A percentile compares a stretch with the other conserved stretches of the same genome.
Evolutionary conservation across 1,140 invertebrate species (phyloP).

Genomic region (Bradysia coprophila): DNA sequence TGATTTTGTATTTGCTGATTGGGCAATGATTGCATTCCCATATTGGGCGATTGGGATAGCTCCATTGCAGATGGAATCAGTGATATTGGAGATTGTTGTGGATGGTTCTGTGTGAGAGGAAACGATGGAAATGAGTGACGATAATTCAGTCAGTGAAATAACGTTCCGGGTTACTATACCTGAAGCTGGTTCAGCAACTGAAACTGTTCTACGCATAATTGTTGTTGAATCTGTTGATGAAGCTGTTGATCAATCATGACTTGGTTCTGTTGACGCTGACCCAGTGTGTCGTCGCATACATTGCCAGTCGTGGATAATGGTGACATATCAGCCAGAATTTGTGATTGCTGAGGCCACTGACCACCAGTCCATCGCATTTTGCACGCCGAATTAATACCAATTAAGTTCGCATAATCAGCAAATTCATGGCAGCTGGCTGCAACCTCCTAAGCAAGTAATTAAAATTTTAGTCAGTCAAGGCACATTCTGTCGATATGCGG

Average conservation of each 20-base stretch:
- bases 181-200: constrained; percentile 4
- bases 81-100: constrained; percentile 15
- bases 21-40: constrained; percentile 3
- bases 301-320: background rate
- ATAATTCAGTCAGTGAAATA: no score
- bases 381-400: constrained; percentile 3
- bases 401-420: constrained; percentile 3
- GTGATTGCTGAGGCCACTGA: background rate
- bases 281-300: background rate
- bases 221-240: constrained; percentile 9
- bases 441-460: constrained; percentile 1
- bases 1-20: constrained; percentile 3
- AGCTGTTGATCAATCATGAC: constrained; percentile 19
- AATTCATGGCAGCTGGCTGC: constrained; percentile 1
- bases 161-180: no score
- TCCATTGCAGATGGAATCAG: constrained; percentile 9
- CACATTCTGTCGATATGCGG: no score
- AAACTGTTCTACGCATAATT: constrained; percentile 5
- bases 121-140: no score
- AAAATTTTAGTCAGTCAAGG: no score
- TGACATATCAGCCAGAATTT: background rate
- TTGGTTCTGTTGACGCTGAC: constrained; percentile 14
- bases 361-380: constrained; percentile 2
- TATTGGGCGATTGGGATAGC: constrained; percentile 11
- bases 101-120: background rate